Evolutionary conservation across 2,888 invertebrate genomes (phyloP), one percentile per base, ranked within the genome.

Genomic region (Tolmerus cingulatus): DNA sequence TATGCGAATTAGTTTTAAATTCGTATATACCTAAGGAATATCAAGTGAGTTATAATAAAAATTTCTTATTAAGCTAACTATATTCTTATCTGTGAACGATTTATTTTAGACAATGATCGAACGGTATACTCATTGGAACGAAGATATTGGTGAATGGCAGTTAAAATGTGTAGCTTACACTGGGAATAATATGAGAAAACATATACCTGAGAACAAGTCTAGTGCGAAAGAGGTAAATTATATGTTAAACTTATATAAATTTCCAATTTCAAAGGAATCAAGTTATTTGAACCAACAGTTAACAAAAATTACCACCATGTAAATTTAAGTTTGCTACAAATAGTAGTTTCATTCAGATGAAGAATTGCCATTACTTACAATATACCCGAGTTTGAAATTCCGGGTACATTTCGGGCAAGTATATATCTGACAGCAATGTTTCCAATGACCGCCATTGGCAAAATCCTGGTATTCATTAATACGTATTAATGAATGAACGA

Each of bases 81-180:
- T 5, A 51, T 51, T 19, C 7, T 40, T 74, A 19, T 66, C 12
- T 46, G 43, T 16, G 9, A 19, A 34, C 51, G 16, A 74, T 88
- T 85, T 27, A 89, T 91, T 91, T 1, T 91, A 97, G 96, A 96
- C 96, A 81, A 94, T 97, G 93, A 97, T 99, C 89, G 97, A 98
- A 91, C 95, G 96, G 90, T 97, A 98, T 91, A 96, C 98, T 74
- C 96, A 97, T 91, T 99, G 99, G 98, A 99, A 98, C 93, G 98
- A 98, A 92, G 99, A 99, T 91, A 97, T 98, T 46, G 99, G 99
- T 46, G 99, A 99, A 93, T 99, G 99, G 97, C 98, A 99, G 92
- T 94, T 99, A 77, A 96, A 97, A 92, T 99, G 99, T 92, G 98
- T 99, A 8, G 99, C 99, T 0, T 99, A 99, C 93, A 98, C 99